phyloP scores from a whole-genome alignment of 23 tunicate genomes.

The Phallusia fumigata region DNA sequence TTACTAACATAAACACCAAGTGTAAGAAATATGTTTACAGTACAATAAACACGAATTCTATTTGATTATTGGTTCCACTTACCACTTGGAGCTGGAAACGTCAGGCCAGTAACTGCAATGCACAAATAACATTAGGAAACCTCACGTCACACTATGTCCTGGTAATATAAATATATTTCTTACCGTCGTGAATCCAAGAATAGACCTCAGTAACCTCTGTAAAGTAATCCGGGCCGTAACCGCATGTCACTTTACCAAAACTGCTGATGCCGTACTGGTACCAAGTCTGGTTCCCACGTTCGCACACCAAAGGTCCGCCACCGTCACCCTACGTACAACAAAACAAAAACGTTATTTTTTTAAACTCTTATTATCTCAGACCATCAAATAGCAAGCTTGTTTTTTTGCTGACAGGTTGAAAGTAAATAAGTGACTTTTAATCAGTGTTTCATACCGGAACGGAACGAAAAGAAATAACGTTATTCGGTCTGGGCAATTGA shows the following conservation, averaged over 20 bases:
- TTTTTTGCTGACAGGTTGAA: too few relatives aligned
- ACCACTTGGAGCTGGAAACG: not conserved
- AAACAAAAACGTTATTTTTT: not conserved
- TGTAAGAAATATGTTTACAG: too few relatives aligned
- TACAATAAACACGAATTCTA: too few relatives aligned
- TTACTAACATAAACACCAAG: too few relatives aligned
- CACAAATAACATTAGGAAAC: not conserved
- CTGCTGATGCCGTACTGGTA: not conserved
- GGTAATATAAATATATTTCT: not conserved
- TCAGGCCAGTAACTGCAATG: not conserved
- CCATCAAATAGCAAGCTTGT: too few relatives aligned
- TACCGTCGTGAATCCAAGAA: not conserved
- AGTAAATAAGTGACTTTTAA: too few relatives aligned
- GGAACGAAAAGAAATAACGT: too few relatives aligned
- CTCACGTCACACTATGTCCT: too few relatives aligned
- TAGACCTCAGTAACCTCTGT: not conserved
- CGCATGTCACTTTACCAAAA: not conserved
- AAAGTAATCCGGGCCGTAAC: not conserved
- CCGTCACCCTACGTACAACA: not conserved
- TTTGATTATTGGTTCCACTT: not conserved
- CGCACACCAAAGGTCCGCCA: slow-evolving; percentile 5
- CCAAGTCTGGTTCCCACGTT: not conserved
- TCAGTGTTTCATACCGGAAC: too few relatives aligned
- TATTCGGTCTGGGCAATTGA: too few relatives aligned
- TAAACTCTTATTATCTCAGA: too few relatives aligned